Evolutionary conservation across 2,888 invertebrate species (phyloP).

Genomic region (Tiliacea aurago): DNA sequence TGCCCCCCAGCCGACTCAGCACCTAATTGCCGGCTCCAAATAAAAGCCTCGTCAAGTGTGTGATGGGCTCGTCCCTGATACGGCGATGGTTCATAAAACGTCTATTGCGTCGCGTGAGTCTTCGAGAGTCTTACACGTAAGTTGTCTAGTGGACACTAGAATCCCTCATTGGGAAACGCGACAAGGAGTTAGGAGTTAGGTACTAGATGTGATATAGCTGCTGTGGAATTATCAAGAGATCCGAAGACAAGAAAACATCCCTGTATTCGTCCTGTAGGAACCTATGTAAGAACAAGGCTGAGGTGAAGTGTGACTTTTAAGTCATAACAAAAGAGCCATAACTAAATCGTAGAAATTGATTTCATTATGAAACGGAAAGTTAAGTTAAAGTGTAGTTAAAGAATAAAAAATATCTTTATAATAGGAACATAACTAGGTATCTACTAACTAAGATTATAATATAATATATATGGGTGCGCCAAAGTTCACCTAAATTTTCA

Average conservation of each 20-base stretch:
- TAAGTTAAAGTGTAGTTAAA: neutral
- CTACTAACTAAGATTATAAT: neutral
- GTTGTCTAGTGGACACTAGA: slow-evolving; percentile 67
- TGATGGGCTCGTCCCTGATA: slow-evolving; percentile 48
- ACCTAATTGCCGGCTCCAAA: slow-evolving; percentile 48
- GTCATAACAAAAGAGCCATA: neutral
- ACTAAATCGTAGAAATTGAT: neutral
- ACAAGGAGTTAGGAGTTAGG: neutral
- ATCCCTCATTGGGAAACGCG: slow-evolving; percentile 54
- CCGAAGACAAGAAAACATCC: neutral
- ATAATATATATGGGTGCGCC: too few species aligned
- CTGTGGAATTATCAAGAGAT: neutral
- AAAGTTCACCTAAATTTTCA: too few species aligned
- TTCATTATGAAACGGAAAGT: neutral
- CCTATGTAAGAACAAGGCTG: neutral
- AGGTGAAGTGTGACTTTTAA: neutral
- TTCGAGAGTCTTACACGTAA: slow-evolving; percentile 65
- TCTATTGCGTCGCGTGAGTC: slow-evolving; percentile 62
- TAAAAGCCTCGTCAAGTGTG: slow-evolving; percentile 38
- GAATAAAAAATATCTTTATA: neutral
- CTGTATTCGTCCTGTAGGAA: neutral
- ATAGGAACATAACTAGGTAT: neutral
- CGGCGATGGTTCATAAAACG: slow-evolving; percentile 66
- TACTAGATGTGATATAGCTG: slow-evolving; percentile 36
- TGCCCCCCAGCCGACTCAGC: slow-evolving; percentile 53